phyloP scores from a whole-genome alignment of 2,797 vertebrate species.

The Aulostomus chinensis region DNA sequence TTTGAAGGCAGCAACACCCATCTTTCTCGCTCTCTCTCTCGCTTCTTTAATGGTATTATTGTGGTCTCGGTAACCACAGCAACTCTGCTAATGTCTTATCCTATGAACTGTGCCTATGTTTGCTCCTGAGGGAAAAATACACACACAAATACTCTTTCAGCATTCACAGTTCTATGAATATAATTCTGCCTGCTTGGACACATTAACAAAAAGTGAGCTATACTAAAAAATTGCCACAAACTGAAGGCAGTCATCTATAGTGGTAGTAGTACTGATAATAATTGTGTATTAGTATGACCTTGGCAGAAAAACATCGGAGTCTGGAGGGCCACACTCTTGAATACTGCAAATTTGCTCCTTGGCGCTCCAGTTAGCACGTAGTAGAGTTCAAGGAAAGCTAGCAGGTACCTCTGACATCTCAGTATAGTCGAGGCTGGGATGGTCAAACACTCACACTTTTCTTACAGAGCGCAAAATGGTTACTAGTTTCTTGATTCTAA shows the following conservation, averaged over 20 bases:
- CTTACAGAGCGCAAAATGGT: background rate
- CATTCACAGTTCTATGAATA: too few species aligned
- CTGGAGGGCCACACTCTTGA: background rate
- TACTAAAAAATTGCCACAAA: too few species aligned
- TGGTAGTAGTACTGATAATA: too few species aligned
- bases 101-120: too few species aligned
- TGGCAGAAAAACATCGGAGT: too few species aligned
- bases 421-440: slow-evolving; percentile 36
- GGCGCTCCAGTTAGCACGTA: slow-evolving; percentile 16
- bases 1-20: slow-evolving; percentile 33
- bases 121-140: too few species aligned
- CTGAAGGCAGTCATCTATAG: too few species aligned
- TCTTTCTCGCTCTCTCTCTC: slow-evolving; percentile 15
- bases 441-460: slow-evolving; percentile 42
- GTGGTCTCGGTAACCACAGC: slow-evolving; percentile 36
- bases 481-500: slow-evolving; percentile 30
- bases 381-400: slow-evolving; percentile 33
- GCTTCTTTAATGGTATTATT: slow-evolving; percentile 32
- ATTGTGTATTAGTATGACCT: too few species aligned
- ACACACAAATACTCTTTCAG: too few species aligned
- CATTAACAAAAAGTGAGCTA: too few species aligned
- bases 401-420: slow-evolving; percentile 59
- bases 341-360: slow-evolving; percentile 2
- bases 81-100: too few species aligned
- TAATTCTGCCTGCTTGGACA: too few species aligned